A percentile compares a stretch with the other conserved stretches of the same genome.
Conservation (phyloP, 2,113 vertebrate species). For the Pluvianellus socialis region DNA sequence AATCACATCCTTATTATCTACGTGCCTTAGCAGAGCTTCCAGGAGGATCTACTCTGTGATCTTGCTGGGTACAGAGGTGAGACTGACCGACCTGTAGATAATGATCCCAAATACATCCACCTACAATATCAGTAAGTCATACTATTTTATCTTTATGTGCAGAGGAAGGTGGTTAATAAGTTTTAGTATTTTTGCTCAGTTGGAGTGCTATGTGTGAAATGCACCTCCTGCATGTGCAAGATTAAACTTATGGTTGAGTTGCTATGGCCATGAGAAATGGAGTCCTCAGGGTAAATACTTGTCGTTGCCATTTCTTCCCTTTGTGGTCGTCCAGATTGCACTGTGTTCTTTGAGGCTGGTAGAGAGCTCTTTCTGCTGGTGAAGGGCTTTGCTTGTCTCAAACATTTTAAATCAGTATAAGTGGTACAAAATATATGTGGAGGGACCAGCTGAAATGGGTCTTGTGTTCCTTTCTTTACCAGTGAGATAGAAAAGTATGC, state of each 20-base stretch:
- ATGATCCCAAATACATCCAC: neutral
- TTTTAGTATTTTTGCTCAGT: neutral
- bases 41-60: neutral
- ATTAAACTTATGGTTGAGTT: neutral
- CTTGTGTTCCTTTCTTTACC: neutral
- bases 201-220: neutral
- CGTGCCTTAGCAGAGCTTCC: neutral
- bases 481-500: neutral
- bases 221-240: neutral
- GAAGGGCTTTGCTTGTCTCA: neutral
- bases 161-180: neutral
- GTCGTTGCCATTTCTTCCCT: neutral
- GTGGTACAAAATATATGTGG: neutral
- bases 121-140: neutral
- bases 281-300: neutral
- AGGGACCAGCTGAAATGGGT: neutral
- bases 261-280: neutral
- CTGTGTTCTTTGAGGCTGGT: neutral
- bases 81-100: neutral
- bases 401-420: neutral
- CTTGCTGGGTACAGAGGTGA: neutral
- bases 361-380: neutral
- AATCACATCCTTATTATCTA: neutral
- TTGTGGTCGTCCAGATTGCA: neutral
- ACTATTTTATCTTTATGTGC: neutral